Base-by-base conservation (phyloP, 2,888 invertebrate species). In the Neoaliturus tenellus region DNA sequence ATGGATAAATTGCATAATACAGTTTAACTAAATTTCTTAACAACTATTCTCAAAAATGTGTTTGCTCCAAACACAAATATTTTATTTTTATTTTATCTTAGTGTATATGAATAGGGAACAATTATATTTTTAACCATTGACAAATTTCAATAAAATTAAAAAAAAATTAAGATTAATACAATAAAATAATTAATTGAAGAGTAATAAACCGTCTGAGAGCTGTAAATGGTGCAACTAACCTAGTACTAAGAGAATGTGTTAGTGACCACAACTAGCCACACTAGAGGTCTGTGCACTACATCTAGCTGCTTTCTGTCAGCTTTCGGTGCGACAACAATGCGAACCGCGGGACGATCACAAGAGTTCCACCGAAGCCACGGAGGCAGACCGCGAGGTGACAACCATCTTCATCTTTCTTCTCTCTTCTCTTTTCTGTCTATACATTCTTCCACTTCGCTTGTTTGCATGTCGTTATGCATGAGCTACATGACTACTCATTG, bases 301-400 rank as follows among this genome's bases (percentile, higher is more conserved):
- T 35, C 51, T 83, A 71, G 83, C 58, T 83, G 75, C 83, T 83
- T 78, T 83, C 51, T 83, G 69, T 80, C 80, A 83, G 82, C 82
- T 82, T 82, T 82, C 82, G 31, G 41, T 67, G 69, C 14, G 67
- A 23, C 69, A 69, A 20, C 67, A 81, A 67, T 67, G 48, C 35
- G 44, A 67, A 62, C 48, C 67, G 4, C 31, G 80, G 35, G 75
- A 75, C 6, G 75, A 75, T 48, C 35, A 20, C 75, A 75, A 55
- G 78, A 78, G 35, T 28, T 48, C 55, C 20, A 17, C 44, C 17
- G 23, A 69, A 20, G n/a, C 33, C 12, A 20, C 39, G 28, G 73
- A 75, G 39, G 33, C 20, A 3, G 23, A 78, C 55, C 51, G 33
- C 20, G 78, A 78, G 78, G 78, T 78, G 78, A 78, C 28, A 71